Conservation (phyloP, 1,140 invertebrate species). For the Portunus trituberculatus region DNA sequence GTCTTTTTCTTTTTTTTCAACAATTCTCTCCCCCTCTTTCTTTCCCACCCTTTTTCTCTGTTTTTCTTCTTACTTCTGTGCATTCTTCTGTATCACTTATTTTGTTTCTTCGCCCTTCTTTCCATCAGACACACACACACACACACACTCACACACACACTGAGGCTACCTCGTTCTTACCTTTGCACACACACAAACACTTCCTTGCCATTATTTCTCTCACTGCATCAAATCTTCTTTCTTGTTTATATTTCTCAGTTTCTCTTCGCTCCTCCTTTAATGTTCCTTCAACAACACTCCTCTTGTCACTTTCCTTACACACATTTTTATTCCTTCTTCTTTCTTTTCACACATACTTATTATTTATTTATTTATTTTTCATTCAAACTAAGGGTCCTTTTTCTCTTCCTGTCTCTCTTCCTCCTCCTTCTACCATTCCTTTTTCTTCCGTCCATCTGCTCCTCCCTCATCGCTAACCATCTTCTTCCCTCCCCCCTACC, state of each 20-base stretch:
- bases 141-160: no score
- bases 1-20: no score
- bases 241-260: not conserved
- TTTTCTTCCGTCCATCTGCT: not conserved
- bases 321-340: not conserved
- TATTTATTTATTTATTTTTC: not conserved
- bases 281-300: no score
- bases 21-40: no score
- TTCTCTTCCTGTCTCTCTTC: not conserved
- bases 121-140: no score
- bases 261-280: no score
- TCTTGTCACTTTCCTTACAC: not conserved
- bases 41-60: no score
- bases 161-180: no score
- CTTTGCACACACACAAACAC: not conserved
- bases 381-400: not conserved
- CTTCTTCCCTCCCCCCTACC: no score
- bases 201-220: not conserved
- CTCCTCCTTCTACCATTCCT: not conserved
- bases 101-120: no score
- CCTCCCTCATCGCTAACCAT: not conserved
- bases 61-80: no score
- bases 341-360: not conserved
- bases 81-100: no score
- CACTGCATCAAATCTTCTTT: not conserved